Evolutionary conservation across 2,113 vertebrate species (phyloP), one percentile per base, ranked within the genome.

Genomic region (Narcine bancroftii): DNA sequence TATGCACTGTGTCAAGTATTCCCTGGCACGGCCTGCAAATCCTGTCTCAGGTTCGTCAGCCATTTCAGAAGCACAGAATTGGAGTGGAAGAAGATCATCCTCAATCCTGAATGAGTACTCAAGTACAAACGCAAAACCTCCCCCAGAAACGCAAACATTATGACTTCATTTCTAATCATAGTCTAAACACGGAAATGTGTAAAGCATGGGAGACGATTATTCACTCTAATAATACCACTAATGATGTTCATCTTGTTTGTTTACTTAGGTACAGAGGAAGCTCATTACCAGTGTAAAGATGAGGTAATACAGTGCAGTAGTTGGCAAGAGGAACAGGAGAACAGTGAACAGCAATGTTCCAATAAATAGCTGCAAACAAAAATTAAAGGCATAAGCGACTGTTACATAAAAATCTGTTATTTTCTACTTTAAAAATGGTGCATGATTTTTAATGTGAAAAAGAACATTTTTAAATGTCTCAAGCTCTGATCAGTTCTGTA

Each of bases 311-410:
- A 99, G 96, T 0, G 98, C 99, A 0, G 97, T 98, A 2, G 99
- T 99, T 45, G 98, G 98, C 93, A 99, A 95, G 69, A 99, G 96
- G 94, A 99, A 99, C 92, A 99, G 94, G 94, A 99, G 96, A 94
- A 99, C 95, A 89, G 98, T 99, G 95, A 99, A 99, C 0, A 99
- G 96, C 95, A 99, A 94, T 0, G 97, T 99, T 53, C 99, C 99
- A 0, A 99, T 97, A 95, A 99, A 99, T 36, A 99, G 94, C 99
- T 99, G 94, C 10, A 92, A 92, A 26, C 39, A 92, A 79, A 92
- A 92, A 81, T 6, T 63, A 50, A 79, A 66, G 63, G 56, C 13
- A 26, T 76, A 29, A 63, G 26, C 56, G 69, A 42, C 47, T 26
- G 77, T 39, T 79, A 60, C 39, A 63, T 77, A 47, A 66, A 81